phyloP scores from a whole-genome alignment of 1,140 invertebrate genomes.

The Trachymyrmex cornetzi region DNA sequence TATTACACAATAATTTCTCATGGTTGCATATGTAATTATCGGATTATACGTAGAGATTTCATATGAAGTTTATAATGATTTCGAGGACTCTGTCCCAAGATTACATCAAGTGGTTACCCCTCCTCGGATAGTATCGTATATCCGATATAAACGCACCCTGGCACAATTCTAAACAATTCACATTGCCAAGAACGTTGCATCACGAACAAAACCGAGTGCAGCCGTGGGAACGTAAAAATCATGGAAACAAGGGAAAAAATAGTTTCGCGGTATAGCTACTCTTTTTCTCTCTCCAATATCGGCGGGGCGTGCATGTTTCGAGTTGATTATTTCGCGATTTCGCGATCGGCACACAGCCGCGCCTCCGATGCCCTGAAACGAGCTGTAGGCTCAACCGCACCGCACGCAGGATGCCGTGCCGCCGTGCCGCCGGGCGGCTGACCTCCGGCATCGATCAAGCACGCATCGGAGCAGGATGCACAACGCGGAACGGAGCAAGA shows the following conservation, averaged over 20 bases:
- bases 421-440: constrained; percentile 13
- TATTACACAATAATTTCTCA: too few species aligned
- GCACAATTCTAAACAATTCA: not conserved
- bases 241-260: not conserved
- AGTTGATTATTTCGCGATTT: constrained; percentile 26
- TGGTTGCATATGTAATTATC: too few species aligned
- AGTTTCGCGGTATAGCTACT: not conserved
- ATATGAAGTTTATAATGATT: too few species aligned
- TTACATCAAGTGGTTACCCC: too few species aligned
- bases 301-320: not conserved
- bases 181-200: not conserved
- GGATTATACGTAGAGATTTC: too few species aligned
- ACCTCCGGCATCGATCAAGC: constrained; percentile 70
- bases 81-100: too few species aligned
- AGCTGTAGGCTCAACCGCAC: constrained; percentile 38
- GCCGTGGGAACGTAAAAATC: not conserved
- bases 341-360: not conserved
- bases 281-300: not conserved
- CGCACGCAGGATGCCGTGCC: not conserved
- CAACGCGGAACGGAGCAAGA: not conserved
- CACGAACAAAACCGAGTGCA: not conserved
- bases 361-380: constrained; percentile 41
- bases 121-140: not conserved
- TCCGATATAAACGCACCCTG: not conserved
- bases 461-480: not conserved